A percentile compares a stretch with the other conserved stretches of the same genome.
Conservation (phyloP, 2,888 invertebrate species). For the Psylliodes chrysocephalus region DNA sequence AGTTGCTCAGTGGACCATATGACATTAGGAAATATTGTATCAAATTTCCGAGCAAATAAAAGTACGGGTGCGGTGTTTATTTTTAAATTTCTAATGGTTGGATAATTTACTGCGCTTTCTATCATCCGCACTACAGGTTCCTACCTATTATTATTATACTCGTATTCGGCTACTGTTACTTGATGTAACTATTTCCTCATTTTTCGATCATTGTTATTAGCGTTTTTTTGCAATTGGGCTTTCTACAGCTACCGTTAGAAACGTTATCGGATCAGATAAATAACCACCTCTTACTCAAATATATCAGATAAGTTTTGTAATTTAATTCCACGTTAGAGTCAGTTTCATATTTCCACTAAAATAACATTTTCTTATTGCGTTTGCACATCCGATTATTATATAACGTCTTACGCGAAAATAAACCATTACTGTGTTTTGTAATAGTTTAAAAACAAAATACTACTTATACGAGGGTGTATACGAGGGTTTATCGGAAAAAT, state of each 20-base stretch:
- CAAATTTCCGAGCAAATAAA: slow-evolving; percentile 55
- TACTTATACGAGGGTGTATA: too few relatives aligned
- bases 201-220: slow-evolving; percentile 38
- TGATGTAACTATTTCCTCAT: slow-evolving; percentile 43
- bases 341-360: slow-evolving; percentile 7
- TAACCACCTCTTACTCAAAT: slow-evolving; percentile 22
- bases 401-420: background rate
- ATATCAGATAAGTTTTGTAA: slow-evolving; percentile 21
- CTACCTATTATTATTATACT: slow-evolving; percentile 34
- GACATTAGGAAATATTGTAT: slow-evolving; percentile 59
- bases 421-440: background rate
- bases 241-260: slow-evolving; percentile 15
- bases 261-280: slow-evolving; percentile 21
- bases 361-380: slow-evolving; percentile 3
- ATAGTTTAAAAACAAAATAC: too few relatives aligned
- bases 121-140: slow-evolving; percentile 24
- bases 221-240: slow-evolving; percentile 24
- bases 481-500: too few relatives aligned
- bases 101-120: slow-evolving; percentile 48
- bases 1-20: slow-evolving; percentile 60
- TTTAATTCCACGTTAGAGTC: slow-evolving; percentile 1
- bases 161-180: slow-evolving; percentile 34
- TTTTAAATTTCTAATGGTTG: slow-evolving; percentile 49
- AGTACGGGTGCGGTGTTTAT: slow-evolving; percentile 48
- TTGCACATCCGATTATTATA: background rate